phyloP scores from a whole-genome alignment of 2,113 vertebrate genomes.

The Carlito syrichta region DNA sequence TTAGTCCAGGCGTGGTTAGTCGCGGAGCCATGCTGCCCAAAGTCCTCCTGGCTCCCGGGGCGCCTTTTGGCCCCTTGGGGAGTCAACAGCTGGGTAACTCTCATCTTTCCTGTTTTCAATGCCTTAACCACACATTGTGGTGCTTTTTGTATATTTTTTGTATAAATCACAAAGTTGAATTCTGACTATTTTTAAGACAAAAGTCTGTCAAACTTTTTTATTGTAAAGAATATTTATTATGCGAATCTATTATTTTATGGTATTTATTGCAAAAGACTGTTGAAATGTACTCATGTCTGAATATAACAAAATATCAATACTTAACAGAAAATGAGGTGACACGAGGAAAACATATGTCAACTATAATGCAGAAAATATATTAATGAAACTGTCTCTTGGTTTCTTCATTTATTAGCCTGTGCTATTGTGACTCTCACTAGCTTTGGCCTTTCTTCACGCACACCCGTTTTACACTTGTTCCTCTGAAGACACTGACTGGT shows the following conservation, averaged over 20 bases:
- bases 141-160: conserved; percentile 94
- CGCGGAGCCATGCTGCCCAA: conserved; percentile 72
- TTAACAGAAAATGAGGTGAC: conserved; percentile 95
- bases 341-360: conserved; percentile 98
- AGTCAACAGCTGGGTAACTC: conserved; percentile 81
- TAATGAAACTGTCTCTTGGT: conserved; percentile 90
- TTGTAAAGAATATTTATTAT: conserved; percentile 99
- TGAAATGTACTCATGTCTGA: conserved; percentile 99
- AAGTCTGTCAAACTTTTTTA: conserved; percentile 97
- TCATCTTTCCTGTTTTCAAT: conserved; percentile 82
- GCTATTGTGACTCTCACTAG: conserved; percentile 19
- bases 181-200: conserved; percentile 97
- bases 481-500: neutral
- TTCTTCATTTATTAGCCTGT: conserved; percentile 77
- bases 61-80: conserved; percentile 67
- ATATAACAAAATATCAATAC: conserved; percentile 99
- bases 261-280: conserved; percentile 99
- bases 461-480: neutral
- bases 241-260: conserved; percentile 99
- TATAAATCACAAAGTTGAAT: conserved; percentile 97
- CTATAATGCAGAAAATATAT: conserved; percentile 99
- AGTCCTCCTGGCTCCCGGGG: conserved; percentile 59
- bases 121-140: conserved; percentile 89
- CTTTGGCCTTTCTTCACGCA: neutral
- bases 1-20: conserved; percentile 70